Conservation (phyloP, 2,113 vertebrate genomes). For the Craseonycteris thonglongyai region DNA sequence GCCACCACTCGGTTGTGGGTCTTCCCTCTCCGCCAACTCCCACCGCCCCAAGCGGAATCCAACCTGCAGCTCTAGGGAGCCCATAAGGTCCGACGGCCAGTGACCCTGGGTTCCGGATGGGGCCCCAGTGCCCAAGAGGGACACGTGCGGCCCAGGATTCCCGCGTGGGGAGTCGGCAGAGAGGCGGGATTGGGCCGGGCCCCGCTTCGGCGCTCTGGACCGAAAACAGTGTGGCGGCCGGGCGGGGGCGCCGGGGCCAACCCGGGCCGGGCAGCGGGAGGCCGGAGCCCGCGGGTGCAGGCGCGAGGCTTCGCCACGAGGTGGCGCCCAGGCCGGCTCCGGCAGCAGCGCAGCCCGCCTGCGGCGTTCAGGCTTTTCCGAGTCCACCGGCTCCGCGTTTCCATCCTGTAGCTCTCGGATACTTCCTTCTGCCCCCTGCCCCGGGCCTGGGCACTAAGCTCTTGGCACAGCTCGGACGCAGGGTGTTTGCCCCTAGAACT, state of each 20-base stretch:
- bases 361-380: too few species aligned
- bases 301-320: neutral
- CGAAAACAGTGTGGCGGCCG: neutral
- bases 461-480: neutral
- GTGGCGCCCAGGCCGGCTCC: neutral
- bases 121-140: too few species aligned
- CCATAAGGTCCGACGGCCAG: neutral
- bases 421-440: neutral
- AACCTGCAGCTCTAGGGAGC: neutral
- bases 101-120: neutral
- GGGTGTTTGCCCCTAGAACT: neutral
- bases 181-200: accelerated
- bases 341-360: accelerated
- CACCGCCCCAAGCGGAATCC: neutral
- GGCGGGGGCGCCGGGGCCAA: neutral
- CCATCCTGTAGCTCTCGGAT: accelerated
- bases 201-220: neutral
- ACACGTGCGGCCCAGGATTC: neutral
- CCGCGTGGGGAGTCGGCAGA: neutral
- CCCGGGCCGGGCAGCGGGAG: too few species aligned
- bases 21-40: accelerated
- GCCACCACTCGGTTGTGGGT: too few species aligned
- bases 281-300: neutral
- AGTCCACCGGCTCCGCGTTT: accelerated
- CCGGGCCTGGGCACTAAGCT: neutral